Evolutionary conservation across 2,888 invertebrate genomes (phyloP).

Genomic region (Lithodes maja): DNA sequence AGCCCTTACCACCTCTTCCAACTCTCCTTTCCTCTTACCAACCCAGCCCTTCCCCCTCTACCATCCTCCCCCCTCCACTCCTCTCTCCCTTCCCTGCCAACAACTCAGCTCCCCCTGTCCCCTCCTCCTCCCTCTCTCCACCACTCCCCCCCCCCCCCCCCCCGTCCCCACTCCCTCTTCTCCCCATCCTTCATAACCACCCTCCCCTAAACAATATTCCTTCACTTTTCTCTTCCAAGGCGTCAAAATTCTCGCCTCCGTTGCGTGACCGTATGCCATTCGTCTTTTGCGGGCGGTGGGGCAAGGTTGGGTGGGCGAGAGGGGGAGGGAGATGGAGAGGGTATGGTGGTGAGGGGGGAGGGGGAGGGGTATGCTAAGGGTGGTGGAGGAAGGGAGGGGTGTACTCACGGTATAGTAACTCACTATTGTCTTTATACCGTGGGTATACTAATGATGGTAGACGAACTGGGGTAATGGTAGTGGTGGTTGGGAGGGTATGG

Average conservation of each 20-base stretch:
- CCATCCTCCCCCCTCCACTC: background rate
- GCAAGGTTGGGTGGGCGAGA: background rate
- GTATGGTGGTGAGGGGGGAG: background rate
- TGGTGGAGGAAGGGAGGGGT: background rate
- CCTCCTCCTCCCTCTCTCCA: background rate
- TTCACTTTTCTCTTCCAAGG: background rate
- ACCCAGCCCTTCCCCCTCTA: background rate
- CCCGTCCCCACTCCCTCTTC: background rate
- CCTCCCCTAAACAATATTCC: background rate
- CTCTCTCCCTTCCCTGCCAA: background rate
- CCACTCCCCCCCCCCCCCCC: background rate
- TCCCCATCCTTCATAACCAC: background rate
- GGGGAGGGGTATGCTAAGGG: background rate
- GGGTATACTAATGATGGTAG: background rate
- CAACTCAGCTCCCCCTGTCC: background rate
- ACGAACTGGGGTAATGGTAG: background rate
- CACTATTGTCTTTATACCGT: background rate
- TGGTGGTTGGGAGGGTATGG: background rate
- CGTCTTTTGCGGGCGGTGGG: background rate
- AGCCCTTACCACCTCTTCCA: background rate
- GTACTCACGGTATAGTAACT: too few relatives aligned
- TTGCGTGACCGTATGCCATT: background rate
- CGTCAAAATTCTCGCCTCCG: background rate
- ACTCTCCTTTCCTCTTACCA: background rate
- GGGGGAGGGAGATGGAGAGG: background rate